phyloP scores from a whole-genome alignment of 2,888 invertebrate genomes.

The Tetanocera ferruginea region DNA sequence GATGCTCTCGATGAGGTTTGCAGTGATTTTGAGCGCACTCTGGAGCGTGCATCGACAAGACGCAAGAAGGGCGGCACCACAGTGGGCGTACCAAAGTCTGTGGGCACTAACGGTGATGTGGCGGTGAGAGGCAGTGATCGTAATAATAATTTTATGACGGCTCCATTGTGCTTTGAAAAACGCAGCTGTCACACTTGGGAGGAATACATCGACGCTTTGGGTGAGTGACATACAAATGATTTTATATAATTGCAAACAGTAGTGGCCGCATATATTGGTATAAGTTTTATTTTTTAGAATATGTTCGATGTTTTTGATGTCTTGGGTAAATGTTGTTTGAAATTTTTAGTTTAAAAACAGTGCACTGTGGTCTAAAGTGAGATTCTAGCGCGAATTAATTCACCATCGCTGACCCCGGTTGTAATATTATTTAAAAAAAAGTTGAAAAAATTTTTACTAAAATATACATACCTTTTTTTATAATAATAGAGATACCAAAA shows the following conservation, averaged over 20 bases:
- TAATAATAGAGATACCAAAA: too few species aligned
- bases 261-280: background rate
- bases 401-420: too few species aligned
- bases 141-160: constrained; percentile 59
- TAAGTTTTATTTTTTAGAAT: background rate
- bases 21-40: constrained; percentile 79
- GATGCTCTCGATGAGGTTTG: constrained; percentile 75
- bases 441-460: too few species aligned
- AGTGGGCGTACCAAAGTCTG: background rate
- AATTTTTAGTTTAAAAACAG: too few species aligned
- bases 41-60: constrained; percentile 72
- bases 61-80: constrained; percentile 56
- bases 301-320: too few species aligned
- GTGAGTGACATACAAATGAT: constrained; percentile 53
- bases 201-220: constrained; percentile 58
- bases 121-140: constrained; percentile 58
- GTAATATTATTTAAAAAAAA: too few species aligned
- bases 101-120: constrained; percentile 31
- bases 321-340: too few species aligned
- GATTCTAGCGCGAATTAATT: too few species aligned
- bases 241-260: background rate
- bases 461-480: too few species aligned
- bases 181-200: constrained; percentile 56
- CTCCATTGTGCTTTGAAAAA: constrained; percentile 46
- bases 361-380: too few species aligned